Conservation (phyloP, 2,113 vertebrate species). For the Callospermophilus lateralis region DNA sequence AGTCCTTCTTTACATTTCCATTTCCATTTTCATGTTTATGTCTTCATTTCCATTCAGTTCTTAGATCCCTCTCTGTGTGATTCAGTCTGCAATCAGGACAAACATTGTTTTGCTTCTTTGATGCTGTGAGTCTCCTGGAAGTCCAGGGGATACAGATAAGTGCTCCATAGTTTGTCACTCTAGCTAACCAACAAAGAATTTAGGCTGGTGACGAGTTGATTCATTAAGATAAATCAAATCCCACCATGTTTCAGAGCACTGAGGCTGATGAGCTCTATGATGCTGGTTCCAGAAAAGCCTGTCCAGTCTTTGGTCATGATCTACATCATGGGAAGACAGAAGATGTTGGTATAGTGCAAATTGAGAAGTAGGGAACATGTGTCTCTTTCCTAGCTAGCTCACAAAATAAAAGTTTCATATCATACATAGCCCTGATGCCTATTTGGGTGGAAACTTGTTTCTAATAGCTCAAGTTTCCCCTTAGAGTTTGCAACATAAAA, state of each 20-base stretch:
- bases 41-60: slow-evolving; percentile 40
- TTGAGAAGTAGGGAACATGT: not conserved
- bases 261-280: not conserved
- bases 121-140: not conserved
- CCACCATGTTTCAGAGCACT: not conserved
- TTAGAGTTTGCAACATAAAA: slow-evolving; percentile 27
- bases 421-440: not conserved
- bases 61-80: not conserved
- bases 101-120: not conserved
- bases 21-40: slow-evolving; percentile 29
- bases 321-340: not conserved
- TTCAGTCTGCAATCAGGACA: not conserved
- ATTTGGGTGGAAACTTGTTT: not conserved
- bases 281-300: not conserved
- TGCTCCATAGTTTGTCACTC: not conserved
- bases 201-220: not conserved
- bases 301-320: not conserved
- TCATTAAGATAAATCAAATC: not conserved
- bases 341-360: not conserved
- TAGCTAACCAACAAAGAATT: slow-evolving; percentile 32
- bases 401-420: not conserved
- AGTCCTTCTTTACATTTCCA: not conserved
- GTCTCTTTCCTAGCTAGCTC: not conserved
- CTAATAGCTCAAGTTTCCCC: not conserved
- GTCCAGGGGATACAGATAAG: not conserved